phyloP scores from a whole-genome alignment of 2,888 invertebrate species.

The Metopia argyrocephala region DNA sequence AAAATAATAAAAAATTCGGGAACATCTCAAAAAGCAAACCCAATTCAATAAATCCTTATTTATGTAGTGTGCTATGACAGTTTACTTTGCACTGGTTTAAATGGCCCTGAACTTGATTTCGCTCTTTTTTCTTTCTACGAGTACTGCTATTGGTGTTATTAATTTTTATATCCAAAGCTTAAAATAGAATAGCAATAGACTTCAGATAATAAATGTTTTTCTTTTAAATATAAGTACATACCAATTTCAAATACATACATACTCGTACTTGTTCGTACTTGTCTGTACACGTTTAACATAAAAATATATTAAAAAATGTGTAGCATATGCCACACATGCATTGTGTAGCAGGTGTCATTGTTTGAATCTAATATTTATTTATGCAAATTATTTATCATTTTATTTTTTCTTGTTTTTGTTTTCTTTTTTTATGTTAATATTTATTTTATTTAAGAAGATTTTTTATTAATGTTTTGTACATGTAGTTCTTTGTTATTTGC shows the following conservation, averaged over 20 bases:
- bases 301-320: no score
- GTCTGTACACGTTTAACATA: neutral
- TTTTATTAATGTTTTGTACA: conserved; percentile 20
- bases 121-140: neutral
- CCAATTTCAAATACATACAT: neutral
- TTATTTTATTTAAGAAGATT: conserved; percentile 17
- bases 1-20: no score
- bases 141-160: no score
- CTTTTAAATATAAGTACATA: neutral
- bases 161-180: no score
- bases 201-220: neutral
- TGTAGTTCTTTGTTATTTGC: conserved; percentile 2
- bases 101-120: conserved; percentile 9
- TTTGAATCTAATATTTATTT: conserved; percentile 25
- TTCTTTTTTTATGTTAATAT: conserved; percentile 21
- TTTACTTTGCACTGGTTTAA: no score
- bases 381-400: conserved; percentile 22
- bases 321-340: neutral
- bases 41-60: no score
- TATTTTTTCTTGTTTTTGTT: neutral
- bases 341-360: conserved; percentile 27
- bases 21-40: no score
- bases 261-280: no score
- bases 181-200: no score
- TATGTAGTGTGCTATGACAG: no score